phyloP scores from a whole-genome alignment of 2,113 vertebrate genomes.

The Hoplias malabaricus region DNA sequence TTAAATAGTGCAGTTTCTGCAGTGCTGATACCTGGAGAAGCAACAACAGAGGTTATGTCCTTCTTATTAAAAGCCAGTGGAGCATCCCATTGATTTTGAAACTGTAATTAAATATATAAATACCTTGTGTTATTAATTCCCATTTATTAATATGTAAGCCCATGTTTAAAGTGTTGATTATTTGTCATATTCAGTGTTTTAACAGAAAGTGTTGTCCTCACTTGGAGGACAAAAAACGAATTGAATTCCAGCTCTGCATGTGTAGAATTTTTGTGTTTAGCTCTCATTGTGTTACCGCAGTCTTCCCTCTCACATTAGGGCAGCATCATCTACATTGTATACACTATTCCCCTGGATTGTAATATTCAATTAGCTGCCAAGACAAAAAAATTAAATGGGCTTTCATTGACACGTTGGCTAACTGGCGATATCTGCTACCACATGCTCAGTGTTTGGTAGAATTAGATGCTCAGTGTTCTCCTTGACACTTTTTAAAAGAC shows the following conservation, averaged over 20 bases:
- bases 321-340: background rate
- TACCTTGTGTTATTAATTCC: too few relatives aligned
- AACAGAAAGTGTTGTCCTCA: too few relatives aligned
- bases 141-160: too few relatives aligned
- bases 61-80: too few relatives aligned
- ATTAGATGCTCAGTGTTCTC: conserved; percentile 8
- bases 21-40: too few relatives aligned
- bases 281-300: background rate
- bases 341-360: background rate
- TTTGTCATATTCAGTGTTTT: too few relatives aligned
- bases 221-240: background rate
- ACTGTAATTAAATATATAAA: too few relatives aligned
- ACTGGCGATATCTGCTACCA: background rate
- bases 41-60: too few relatives aligned
- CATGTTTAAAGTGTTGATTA: too few relatives aligned
- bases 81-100: too few relatives aligned
- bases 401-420: conserved; percentile 1
- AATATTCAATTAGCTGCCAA: background rate
- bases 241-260: background rate
- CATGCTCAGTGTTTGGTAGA: conserved; percentile 6
- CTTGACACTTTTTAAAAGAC: conserved; percentile 20
- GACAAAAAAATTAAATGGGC: background rate
- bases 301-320: background rate
- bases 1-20: too few relatives aligned
- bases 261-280: background rate